Evolutionary conservation across 1,140 invertebrate genomes (phyloP), one percentile per base, ranked within the genome.

Genomic region (Bombyx mandarina): DNA sequence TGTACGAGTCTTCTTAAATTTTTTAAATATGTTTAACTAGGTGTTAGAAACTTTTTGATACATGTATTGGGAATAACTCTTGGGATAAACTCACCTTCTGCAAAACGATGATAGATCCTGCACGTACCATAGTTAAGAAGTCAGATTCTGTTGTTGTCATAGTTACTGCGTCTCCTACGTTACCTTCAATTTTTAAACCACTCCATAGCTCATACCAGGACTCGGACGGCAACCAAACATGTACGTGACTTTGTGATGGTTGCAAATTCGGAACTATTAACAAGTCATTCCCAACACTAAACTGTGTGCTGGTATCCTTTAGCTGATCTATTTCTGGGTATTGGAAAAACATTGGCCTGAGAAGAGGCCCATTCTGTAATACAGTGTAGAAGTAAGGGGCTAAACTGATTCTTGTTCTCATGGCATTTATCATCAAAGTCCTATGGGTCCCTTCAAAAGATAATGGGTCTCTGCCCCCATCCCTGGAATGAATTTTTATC

Each of bases 291-390:
- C 84, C 84, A 4, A 86, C 79, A 58, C 69, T 74, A 54, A 81
- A 87, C 55, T 87, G 82, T 2, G 63, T 74, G 43, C 56, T 75
- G 22, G 78, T 58, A 43, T 79, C 60, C 18, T 68, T 61, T 7
- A 86, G 48, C n/a, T 55, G 26, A 18, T 68, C 57, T n/a, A 64
- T 60, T 3, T 54, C 45, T 8, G 82, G 84, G 43, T 72, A 87
- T 47, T 87, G 79, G 43, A 82, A 87, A 55, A 87, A 87, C 84
- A 87, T 87, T 2, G 84, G 84, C 9, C 84, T 60, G 2, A 87
- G 45, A 6, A 87, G 49, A 0, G 84, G 81, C 7, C 82, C 84
- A 52, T 75, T 54, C 72, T 83, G 81, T 7, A 88, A 62, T 5
- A 66, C 69, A 3, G 79, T 81, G 45, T 73, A 79, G 50, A 85